Conservation (phyloP, 92 coral and sea anemone species). For the Montipora capitata region DNA sequence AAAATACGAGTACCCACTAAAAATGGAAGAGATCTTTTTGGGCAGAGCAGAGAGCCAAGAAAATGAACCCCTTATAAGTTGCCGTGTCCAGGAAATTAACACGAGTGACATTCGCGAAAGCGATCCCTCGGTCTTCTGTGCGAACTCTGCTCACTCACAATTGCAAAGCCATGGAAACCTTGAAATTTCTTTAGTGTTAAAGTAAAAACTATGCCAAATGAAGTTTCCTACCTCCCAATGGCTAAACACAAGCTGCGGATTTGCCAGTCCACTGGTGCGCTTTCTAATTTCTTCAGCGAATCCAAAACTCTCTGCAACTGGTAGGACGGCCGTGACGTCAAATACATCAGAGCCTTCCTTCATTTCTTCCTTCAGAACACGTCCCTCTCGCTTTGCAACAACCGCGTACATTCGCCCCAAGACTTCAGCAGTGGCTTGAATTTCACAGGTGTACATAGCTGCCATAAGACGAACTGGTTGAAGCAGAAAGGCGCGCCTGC, state of each 20-base stretch:
- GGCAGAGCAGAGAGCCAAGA: too few species aligned
- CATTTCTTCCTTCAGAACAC: constrained; percentile 95
- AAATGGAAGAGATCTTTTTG: too few species aligned
- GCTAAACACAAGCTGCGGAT: constrained; percentile 95
- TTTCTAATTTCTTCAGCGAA: constrained; percentile 98
- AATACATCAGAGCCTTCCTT: constrained; percentile 98
- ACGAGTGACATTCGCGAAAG: too few species aligned
- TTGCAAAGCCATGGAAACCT: neutral
- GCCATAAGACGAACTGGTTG: constrained; percentile 99
- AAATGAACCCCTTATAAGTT: too few species aligned
- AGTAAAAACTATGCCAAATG: too few species aligned
- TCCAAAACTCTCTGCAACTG: constrained; percentile 99
- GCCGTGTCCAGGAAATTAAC: too few species aligned
- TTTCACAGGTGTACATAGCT: constrained; percentile 98
- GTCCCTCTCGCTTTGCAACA: constrained; percentile 94
- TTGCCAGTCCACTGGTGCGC: constrained; percentile 96
- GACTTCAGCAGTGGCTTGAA: constrained; percentile 98
- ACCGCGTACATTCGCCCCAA: constrained; percentile 99
- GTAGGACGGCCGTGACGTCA: constrained; percentile 96
- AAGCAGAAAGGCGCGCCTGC: constrained; percentile 94
- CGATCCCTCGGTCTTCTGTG: too few species aligned
- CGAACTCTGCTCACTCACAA: too few species aligned
- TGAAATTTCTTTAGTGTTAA: neutral
- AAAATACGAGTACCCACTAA: too few species aligned
- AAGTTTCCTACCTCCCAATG: constrained; percentile 94